Base-by-base conservation (phyloP, 2,888 invertebrate species). In the Ganaspis brasiliensis region DNA sequence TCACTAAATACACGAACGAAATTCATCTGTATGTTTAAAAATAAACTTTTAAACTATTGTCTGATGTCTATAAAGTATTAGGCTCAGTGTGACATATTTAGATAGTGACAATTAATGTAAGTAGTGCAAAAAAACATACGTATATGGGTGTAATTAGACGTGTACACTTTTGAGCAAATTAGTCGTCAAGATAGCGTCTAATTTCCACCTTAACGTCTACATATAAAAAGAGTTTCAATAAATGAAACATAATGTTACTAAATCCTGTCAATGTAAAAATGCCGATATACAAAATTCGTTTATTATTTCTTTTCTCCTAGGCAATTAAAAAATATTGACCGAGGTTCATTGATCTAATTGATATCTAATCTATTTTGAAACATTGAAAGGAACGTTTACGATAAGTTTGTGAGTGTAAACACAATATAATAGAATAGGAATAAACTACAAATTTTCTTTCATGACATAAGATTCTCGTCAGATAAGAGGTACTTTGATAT, bases 331-430 rank as follows among this genome's bases (percentile, higher is more conserved):
- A 55, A 55, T 2, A 19, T n/a, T 10, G 9, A 19, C 19, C 1
- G 19, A 26, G 24, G 24, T 67, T 55, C 72, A 72, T 31, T 71
- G 52, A 55, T 71, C 49, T 8, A 71, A 40, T 52, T 71, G 26
- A 12, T 71, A 52, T 55, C 24, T 49, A 49, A 31, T 40, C 16
- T 24, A 49, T 6, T 67, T 71, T 26, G 9, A 40, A 21, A 1
- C 16, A 35, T 5, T 45, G 24, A 35, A 52, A 49, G 24, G 26
- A 26, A 24, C 26, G 35, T 67, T 37, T 67, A n/a, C 14, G 45
- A 21, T 21, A 67, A 37, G 16, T 35, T 35, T 16, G 40, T 67
- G 9, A 57, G 21, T 21, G 5, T 8, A 57, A 8, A n/a, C 26
- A 4, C 12, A 24, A 56, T 24, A 56, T 24, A 14, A 24, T 19